Evolutionary conservation across 92 coral and sea anemone species (phyloP).

Genomic region (Paragorgia papillata): DNA sequence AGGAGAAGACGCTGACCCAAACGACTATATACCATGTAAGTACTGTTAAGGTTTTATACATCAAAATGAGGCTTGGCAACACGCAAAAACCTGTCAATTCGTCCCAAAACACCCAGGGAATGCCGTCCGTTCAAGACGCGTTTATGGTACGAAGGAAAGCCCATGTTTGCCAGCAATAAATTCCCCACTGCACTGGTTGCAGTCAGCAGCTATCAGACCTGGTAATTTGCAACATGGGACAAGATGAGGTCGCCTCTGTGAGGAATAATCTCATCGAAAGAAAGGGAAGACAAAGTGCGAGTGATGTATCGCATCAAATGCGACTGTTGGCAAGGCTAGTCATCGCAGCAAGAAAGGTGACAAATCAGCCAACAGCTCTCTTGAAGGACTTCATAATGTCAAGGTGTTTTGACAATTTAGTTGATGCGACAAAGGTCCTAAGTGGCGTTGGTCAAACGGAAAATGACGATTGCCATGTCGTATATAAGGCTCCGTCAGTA

Average conservation of each 20-base stretch:
- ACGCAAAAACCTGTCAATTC: not conserved
- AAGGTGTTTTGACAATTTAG: conserved; percentile 32
- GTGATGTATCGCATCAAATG: conserved; percentile 54
- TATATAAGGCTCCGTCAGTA: conserved; percentile 42
- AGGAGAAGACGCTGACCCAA: not conserved
- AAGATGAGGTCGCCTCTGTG: conserved; percentile 32
- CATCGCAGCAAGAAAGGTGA: conserved; percentile 12
- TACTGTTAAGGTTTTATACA: conserved; percentile 33
- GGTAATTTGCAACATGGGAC: conserved; percentile 32
- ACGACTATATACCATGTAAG: conserved; percentile 29
- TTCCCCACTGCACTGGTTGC: conserved; percentile 11
- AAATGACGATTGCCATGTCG: conserved; percentile 21
- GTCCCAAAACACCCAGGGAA: no score
- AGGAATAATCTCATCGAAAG: conserved; percentile 14
- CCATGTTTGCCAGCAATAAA: not conserved
- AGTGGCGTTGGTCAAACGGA: conserved; percentile 10
- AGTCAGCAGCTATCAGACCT: not conserved
- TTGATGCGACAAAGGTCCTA: conserved; percentile 30
- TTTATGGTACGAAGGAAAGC: not conserved
- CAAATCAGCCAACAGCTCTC: not conserved
- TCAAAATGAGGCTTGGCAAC: conserved; percentile 22
- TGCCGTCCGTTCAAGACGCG: no score
- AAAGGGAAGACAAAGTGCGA: conserved; percentile 8
- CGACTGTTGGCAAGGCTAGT: conserved; percentile 44
- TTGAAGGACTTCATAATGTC: conserved; percentile 50